Evolutionary conservation across 2,888 invertebrate genomes (phyloP), one percentile per base, ranked within the genome.

Genomic region (Amphipoea lucens): DNA sequence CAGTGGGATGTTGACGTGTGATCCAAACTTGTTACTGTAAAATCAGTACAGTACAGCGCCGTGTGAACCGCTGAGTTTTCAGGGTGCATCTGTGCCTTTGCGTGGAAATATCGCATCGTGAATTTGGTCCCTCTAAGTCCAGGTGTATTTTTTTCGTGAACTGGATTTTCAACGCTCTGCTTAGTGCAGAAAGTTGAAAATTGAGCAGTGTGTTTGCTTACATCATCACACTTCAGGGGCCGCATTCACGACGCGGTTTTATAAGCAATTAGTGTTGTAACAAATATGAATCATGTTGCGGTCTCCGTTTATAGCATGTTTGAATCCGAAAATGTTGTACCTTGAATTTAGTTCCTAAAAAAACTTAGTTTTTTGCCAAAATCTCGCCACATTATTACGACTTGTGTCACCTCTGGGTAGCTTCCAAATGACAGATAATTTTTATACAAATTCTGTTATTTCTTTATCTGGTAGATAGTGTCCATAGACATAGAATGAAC

Each of bases 331-430:
- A 76, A 75, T 45, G 6, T 29, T 14, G 9, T 29, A 7, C 9
- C 9, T 7, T 65, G 0, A 23, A 2, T 17, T 51, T 63, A n/a
- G 23, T 81, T 79, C 57, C 54, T 51, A 48, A 74, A 48, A 74
- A 57, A 74, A 36, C 12, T 4, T 65, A 17, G 12, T 36, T 83
- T 51, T 68, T 48, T 68, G 62, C 40, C 62, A 40, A 54, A 68
- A 62, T 54, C 62, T 62, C 45, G 62, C 83, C 78, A 68, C 40
- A 54, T 29, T 54, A 54, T 40, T 67, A 67, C 5, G n/a, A 7
- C 2, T 60, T 51, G 0, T 60, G 67, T 23, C 4, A 9, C 5
- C 4, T n/a, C 20, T 48, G 14, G 5, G 20, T 78, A 74, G 20
- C 9, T n/a, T 62, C n/a, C 3, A 48, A 79, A 57, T 69, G 2